Base-by-base conservation (phyloP, 2,113 vertebrate genomes). In the Raja brachyura region DNA sequence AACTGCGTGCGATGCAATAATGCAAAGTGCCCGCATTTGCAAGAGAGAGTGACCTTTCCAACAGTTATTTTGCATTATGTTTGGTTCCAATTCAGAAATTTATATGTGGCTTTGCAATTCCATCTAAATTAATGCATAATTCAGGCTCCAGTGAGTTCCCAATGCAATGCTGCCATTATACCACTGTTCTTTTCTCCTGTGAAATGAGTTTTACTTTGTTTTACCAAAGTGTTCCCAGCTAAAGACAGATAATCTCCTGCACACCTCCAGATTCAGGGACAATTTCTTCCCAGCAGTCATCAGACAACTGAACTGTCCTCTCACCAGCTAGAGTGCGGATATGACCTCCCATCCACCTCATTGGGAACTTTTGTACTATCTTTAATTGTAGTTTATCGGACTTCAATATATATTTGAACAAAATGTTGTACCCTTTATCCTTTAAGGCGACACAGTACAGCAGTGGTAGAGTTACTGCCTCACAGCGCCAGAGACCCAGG, bases 61-160 rank as follows among this genome's bases (percentile, higher is more conserved):
- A 33, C 11, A 33, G 75, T 77, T 77, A 77, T 33, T 77, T 77
- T 77, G 75, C 31, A 77, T 88, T 88, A 4, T 22, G 11, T 83
- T 83, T 83, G 7, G 48, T 83, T 56, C 20, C n/a, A 61, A 31
- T 88, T 63, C 83, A 88, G 83, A 88, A 88, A 33, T 88, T 63
- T 31, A 88, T 31, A 31, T 31, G 59, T 56, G 0, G 3, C 83
- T 63, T 63, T 31, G 83, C n/a, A 33, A 63, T 88, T 88, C 83
- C 83, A 66, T 66, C 31, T 66, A 88, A 88, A 88, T 88, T 31
- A n/a, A 33, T 66, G 28, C 59, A 66, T 63, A 63, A 88, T 18
- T 7, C 28, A 88, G 20, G 28, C 13, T 88, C 14, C 81, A 59
- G 81, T n/a, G 25, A 85, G 28, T 14, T 85, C 56, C 56, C 56